Percentiles rank a stretch among this genome's conserved stretches.
These are phyloP conservation scores for Pentamera pediparva DNA, from an alignment of 53 echinoderm and acorn worm species.

Conservation along the genomic window DNA sequence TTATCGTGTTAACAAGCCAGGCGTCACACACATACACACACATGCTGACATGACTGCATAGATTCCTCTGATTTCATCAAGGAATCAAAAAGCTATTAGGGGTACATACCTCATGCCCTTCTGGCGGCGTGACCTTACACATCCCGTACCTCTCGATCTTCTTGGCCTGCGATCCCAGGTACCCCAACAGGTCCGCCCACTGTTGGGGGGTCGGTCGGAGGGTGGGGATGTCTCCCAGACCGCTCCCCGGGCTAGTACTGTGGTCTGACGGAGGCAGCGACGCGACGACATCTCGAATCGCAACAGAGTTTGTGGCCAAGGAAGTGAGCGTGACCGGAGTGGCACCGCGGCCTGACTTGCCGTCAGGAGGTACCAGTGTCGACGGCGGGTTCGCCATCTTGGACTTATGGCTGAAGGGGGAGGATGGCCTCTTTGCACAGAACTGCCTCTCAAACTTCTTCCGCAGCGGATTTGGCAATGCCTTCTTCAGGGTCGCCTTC, in stretches of 20 bases:
- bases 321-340: conserved; percentile 26
- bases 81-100: background rate
- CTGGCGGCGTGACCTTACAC: conserved; percentile 93
- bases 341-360: conserved; percentile 1
- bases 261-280: conserved; percentile 9
- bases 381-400: background rate
- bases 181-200: conserved; percentile 83
- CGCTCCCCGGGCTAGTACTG: conserved; percentile 48
- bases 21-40: too few species aligned
- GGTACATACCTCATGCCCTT: conserved; percentile 73
- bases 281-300: conserved; percentile 17
- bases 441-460: conserved; percentile 13
- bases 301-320: conserved; percentile 16
- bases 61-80: background rate
- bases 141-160: conserved; percentile 66
- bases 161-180: conserved; percentile 61
- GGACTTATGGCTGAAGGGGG: background rate
- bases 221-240: conserved; percentile 47
- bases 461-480: background rate
- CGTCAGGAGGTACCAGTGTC: background rate
- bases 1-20: too few species aligned
- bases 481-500: background rate
- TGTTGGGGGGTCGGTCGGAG: conserved; percentile 71
- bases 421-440: conserved; percentile 7
- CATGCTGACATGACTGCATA: too few species aligned